Evolutionary conservation across 2,888 invertebrate species (phyloP), one percentile per base, ranked within the genome.

Genomic region (Lampropteryx suffumata): DNA sequence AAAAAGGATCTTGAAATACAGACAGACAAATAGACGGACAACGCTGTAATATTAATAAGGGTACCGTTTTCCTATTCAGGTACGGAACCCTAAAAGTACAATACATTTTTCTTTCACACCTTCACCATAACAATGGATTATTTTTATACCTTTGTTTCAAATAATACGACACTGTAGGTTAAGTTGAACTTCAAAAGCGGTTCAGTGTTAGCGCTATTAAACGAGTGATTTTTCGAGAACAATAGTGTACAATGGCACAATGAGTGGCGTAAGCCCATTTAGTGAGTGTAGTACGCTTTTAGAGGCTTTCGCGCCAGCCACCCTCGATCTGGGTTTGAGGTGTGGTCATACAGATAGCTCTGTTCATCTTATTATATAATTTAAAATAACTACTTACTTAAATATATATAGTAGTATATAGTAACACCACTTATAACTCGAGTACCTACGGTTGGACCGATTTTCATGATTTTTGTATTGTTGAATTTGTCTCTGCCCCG

Each of bases 251-350:
- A 67, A 69, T 67, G 62, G 68, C 56, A 57, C 62, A 65, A 60
- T 67, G 67, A 72, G 69, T 69, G 73, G 57, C 44, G 69, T 65
- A 54, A 68, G 65, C 65, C 65, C 67, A 57, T 69, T 71, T 62
- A 61, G 50, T 54, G 67, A 56, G 65, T 59, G 57, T 64, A 69
- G 71, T 61, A 62, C 59, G 75, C 78, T 78, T 78, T 76, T 72
- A 78, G 63, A 57, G 34, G 57, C 60, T 56, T 64, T 62, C 61
- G 47, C 60, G 55, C 48, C 55, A 46, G 54, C 49, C 55, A 41
- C 67, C 60, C 65, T 67, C 61, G 57, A 64, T 53, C 42, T 43
- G 27, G 17, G 10, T 11, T 9, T 24, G 14, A 29, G 56, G 43
- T 42, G 10, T 27, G 63, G 60, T 34, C 4, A 0, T 34, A 41